These are phyloP conservation scores for Elanus axillaris DNA, from an alignment of 2,113 vertebrate species.

Conservation along the genomic window DNA sequence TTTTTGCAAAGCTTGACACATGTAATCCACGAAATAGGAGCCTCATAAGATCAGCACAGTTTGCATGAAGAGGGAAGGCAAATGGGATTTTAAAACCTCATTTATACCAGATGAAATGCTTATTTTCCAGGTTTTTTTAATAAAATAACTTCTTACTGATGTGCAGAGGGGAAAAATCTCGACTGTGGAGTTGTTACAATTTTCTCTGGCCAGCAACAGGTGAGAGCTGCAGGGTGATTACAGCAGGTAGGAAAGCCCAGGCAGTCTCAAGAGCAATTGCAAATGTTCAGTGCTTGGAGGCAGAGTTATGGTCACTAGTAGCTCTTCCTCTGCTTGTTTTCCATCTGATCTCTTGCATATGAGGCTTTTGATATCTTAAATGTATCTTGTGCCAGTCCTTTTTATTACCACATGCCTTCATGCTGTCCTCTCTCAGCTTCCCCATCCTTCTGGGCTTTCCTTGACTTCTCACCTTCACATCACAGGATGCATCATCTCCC, in stretches of 20 bases:
- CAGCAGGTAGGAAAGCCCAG: neutral
- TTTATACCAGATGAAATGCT: conserved; percentile 53
- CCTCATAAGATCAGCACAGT: conserved; percentile 65
- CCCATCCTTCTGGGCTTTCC: neutral
- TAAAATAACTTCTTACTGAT: conserved; percentile 7
- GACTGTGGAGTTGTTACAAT: neutral
- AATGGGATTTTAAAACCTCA: conserved; percentile 65
- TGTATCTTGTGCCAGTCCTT: neutral
- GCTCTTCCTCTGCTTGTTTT: neutral
- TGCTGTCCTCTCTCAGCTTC: neutral
- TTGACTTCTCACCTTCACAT: neutral
- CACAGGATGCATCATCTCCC: neutral
- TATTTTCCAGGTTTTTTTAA: neutral
- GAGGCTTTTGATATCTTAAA: neutral
- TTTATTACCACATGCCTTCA: neutral
- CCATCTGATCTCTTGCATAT: neutral
- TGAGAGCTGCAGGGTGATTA: neutral
- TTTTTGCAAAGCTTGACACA: conserved; percentile 51
- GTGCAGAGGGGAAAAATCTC: neutral
- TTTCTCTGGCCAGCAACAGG: neutral
- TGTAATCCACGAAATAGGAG: conserved; percentile 63
- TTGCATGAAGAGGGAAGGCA: conserved; percentile 55
- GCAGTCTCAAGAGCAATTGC: neutral
- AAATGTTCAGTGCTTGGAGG: neutral
- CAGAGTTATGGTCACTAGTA: neutral